Conservation (phyloP, 2,888 invertebrate species). For the Empis livida region DNA sequence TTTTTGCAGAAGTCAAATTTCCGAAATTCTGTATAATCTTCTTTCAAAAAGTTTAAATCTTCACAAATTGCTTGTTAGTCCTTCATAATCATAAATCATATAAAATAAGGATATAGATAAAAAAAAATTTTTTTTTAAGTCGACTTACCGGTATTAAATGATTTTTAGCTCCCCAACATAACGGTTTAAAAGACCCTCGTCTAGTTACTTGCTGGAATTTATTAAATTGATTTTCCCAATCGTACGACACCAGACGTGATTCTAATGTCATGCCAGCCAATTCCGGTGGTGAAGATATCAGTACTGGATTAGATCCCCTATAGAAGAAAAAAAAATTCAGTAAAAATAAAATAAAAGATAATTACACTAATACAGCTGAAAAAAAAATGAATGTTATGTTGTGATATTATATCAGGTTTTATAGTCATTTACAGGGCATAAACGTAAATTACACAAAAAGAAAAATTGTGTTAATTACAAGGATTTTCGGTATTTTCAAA, state of each 20-base stretch:
- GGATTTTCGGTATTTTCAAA: no score
- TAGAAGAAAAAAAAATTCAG: constrained; percentile 28
- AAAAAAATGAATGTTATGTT: no score
- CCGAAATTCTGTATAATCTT: no score
- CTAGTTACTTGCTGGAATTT: constrained; percentile 48
- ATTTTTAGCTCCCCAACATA: constrained; percentile 45
- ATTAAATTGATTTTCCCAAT: constrained; percentile 50
- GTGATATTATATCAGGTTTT: no score
- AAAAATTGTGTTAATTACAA: no score
- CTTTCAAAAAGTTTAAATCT: no score
- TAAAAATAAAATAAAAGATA: constrained; percentile 2
- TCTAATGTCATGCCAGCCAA: constrained; percentile 49
- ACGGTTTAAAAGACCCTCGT: constrained; percentile 46
- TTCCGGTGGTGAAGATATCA: constrained; percentile 46
- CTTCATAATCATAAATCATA: no score
- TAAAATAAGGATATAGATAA: not conserved
- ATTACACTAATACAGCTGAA: no score
- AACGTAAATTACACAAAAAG: no score
- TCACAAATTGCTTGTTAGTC: no score
- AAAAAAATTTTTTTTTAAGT: not conserved
- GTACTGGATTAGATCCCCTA: constrained; percentile 48
- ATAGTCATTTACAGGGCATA: no score
- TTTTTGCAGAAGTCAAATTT: no score
- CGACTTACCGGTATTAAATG: constrained; percentile 41
- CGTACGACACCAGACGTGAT: constrained; percentile 46